Evolutionary conservation across 2,113 vertebrate species (phyloP), one percentile per base, ranked within the genome.

Genomic region (Albula glossodonta): DNA sequence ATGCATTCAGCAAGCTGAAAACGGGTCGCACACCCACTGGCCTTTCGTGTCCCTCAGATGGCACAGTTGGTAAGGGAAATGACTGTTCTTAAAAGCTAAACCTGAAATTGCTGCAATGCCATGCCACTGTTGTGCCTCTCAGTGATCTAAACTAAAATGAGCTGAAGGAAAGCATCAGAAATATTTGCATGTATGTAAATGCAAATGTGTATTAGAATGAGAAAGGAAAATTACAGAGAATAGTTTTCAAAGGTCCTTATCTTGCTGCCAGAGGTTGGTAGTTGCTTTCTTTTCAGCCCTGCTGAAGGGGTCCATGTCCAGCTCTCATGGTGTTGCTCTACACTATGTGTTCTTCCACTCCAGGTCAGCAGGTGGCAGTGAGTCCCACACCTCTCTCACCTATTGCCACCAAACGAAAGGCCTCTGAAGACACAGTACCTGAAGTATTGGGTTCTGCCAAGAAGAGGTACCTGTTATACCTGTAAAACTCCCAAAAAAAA

Each of bases 1-100:
- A 90, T 77, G 91, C 91, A 5, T 87, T 92, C 52, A 88, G 88
- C 57, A 91, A 92, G 86, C 86, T 92, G 86, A 90, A 90, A 84
- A 80, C 90, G 15, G 49, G 85, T 8, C 88, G 90, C 49, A 88
- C 88, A 13, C 87, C 80, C 22, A 88, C 82, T 7, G 89, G 51
- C 4, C 84, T 83, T 12, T 13, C 89, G 2, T 51, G 85, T 8
- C 56, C 56, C 57, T 51, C 85, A 5, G 85, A 90, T 2, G 25
- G 66, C 48, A 56, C 57, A 2, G n/a, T 41, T 50, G 80, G 85
- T 86, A 56, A 50, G 63, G 2, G 57, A 48, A 48, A 63, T 5
- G 4, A n/a, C 51, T 74, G 48, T 22, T 13, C 81, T 11, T 53
- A 17, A 17, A 10, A n/a, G 50, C 80, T 25, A 51, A 12, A 52